These are phyloP conservation scores for Balaeniceps rex DNA, from an alignment of 2,113 vertebrate species.

Conservation along the genomic window DNA sequence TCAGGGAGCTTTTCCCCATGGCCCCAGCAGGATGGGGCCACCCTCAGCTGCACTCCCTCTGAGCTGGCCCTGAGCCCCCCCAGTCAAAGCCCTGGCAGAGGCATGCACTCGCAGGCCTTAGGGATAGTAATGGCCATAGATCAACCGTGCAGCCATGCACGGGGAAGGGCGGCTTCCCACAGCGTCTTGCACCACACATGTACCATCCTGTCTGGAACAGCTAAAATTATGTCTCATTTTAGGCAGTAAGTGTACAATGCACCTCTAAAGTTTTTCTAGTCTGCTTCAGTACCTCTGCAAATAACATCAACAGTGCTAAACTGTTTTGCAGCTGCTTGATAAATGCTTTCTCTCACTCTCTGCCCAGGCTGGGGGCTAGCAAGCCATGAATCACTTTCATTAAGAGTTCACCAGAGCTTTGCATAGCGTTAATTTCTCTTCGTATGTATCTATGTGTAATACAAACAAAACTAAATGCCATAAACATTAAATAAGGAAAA, in stretches of 20 bases:
- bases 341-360: neutral
- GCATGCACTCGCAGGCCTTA: rapidly evolving
- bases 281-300: neutral
- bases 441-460: neutral
- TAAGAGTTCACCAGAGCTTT: neutral
- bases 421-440: neutral
- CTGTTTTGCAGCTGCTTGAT: neutral
- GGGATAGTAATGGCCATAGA: neutral
- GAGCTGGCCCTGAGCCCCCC: neutral
- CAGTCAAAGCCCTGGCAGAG: neutral
- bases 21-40: rapidly evolving
- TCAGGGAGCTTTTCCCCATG: neutral
- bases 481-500: neutral
- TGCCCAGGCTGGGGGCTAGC: neutral
- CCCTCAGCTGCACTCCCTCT: neutral
- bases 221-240: neutral
- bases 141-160: rapidly evolving
- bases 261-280: neutral
- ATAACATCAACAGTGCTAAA: neutral
- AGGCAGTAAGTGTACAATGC: neutral
- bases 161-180: neutral
- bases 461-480: neutral
- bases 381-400: neutral
- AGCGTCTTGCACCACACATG: rapidly evolving
- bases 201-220: neutral